Conservation (phyloP, 2,113 vertebrate genomes). For the Geococcyx californianus region DNA sequence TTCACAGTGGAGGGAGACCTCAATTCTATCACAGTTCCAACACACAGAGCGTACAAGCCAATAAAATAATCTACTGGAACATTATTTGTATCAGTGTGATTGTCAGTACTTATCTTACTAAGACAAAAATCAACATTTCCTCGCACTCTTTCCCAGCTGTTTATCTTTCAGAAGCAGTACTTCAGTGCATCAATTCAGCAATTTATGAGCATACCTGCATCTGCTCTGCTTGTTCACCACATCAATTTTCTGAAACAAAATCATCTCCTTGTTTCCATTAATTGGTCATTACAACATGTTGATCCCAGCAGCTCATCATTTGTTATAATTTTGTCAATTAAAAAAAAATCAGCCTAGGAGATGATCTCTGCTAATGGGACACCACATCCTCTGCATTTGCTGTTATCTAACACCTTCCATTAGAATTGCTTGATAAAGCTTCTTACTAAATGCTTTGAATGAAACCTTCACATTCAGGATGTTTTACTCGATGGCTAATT, state of each 20-base stretch:
- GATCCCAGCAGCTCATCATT: not conserved
- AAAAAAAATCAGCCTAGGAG: not conserved
- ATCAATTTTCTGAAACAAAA: conserved; percentile 27
- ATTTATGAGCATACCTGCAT: conserved; percentile 14
- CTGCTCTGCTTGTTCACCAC: not conserved
- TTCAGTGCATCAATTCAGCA: not conserved
- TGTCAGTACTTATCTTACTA: not conserved
- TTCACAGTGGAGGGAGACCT: not conserved
- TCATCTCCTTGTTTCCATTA: conserved; percentile 9
- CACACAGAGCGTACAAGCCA: not conserved
- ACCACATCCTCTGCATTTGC: not conserved
- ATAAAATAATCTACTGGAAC: not conserved
- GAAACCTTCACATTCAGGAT: not conserved
- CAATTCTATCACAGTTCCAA: not conserved
- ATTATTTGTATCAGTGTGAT: not conserved
- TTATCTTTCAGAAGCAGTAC: conserved; percentile 5
- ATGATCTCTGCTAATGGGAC: not conserved
- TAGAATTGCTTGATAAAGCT: not conserved
- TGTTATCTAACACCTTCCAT: not conserved
- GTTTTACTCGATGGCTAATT: not conserved
- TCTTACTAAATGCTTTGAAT: not conserved
- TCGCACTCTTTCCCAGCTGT: not conserved
- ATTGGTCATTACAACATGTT: conserved; percentile 11
- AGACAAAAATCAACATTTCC: conserved; percentile 1
- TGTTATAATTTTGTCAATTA: conserved; percentile 10